A percentile compares a stretch with the other conserved stretches of the same genome.
Conservation (phyloP, 1,140 invertebrate species). For the Drosophila chauvacae region DNA sequence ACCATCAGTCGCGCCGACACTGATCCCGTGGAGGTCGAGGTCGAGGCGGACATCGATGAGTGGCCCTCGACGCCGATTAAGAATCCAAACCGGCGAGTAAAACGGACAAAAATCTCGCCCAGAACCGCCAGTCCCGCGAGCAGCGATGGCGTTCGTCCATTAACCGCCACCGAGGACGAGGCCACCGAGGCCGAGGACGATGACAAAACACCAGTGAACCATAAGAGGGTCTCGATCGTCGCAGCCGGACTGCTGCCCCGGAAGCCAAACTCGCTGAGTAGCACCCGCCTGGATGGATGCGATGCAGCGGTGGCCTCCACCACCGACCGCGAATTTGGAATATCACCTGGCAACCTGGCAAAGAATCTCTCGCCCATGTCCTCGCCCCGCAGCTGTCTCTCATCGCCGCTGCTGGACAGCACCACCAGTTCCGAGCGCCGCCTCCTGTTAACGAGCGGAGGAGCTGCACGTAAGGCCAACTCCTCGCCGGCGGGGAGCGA, state of each 20-base stretch:
- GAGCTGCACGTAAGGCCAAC: slow-evolving; percentile 36
- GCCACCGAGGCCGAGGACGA: slow-evolving; percentile 38
- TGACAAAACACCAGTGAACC: slow-evolving; percentile 67
- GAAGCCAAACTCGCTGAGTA: slow-evolving; percentile 57
- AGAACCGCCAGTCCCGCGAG: slow-evolving; percentile 50
- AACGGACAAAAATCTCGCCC: slow-evolving; percentile 61
- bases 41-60: slow-evolving; percentile 67
- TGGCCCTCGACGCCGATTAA: slow-evolving; percentile 73
- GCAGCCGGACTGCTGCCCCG: slow-evolving; percentile 4
- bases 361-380: slow-evolving; percentile 63
- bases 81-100: slow-evolving; percentile 43
- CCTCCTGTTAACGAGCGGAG: slow-evolving; percentile 18
- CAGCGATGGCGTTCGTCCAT: slow-evolving; percentile 61
- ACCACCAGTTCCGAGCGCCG: slow-evolving; percentile 64
- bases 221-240: slow-evolving; percentile 33
- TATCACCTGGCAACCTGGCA: slow-evolving; percentile 59
- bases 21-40: slow-evolving; percentile 20
- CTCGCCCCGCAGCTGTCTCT: slow-evolving; percentile 71
- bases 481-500: slow-evolving; percentile 74
- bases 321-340: slow-evolving; percentile 62
- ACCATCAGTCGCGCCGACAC: slow-evolving; percentile 39
- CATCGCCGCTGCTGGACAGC: slow-evolving; percentile 70
- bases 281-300: slow-evolving; percentile 68
- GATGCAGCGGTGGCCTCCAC: slow-evolving; percentile 58
- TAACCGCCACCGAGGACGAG: slow-evolving; percentile 64